Conservation (phyloP, 2,797 vertebrate genomes). For the Eutrigla gurnardus region DNA sequence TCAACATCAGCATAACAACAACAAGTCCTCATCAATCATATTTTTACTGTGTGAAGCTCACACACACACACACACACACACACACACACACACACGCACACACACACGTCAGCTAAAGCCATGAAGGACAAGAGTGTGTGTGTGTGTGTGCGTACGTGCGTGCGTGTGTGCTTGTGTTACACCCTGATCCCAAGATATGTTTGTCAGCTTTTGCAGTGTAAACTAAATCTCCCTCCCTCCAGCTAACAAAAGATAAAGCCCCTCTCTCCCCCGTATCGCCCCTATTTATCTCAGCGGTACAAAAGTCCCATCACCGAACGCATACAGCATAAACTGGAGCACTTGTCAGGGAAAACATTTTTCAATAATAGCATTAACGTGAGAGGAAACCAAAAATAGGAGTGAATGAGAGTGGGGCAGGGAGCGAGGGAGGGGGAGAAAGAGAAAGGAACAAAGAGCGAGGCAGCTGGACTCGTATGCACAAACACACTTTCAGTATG, state of each 20-base stretch:
- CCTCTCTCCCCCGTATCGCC: constrained; percentile 44
- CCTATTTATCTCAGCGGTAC: constrained; percentile 54
- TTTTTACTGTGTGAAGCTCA: constrained; percentile 18
- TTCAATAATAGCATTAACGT: background rate
- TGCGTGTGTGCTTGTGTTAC: constrained; percentile 35
- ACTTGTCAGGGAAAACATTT: background rate
- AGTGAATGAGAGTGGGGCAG: background rate
- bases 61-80: constrained; percentile 13
- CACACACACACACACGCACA: constrained; percentile 18
- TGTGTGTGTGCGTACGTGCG: constrained; percentile 38
- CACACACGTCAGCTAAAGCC: constrained; percentile 34
- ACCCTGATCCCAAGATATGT: constrained; percentile 67
- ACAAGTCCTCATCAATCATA: constrained; percentile 38
- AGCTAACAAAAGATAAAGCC: constrained; percentile 67
- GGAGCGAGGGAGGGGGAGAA: background rate
- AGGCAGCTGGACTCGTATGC: background rate
- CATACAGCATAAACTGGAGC: background rate
- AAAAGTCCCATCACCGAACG: constrained; percentile 39
- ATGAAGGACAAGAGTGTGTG: constrained; percentile 44
- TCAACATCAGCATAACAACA: constrained; percentile 20
- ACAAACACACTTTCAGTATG: constrained; percentile 29
- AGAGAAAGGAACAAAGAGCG: constrained; percentile 16
- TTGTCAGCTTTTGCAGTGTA: constrained; percentile 71
- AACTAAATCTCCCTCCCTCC: constrained; percentile 54
- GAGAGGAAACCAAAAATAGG: background rate